Conservation (phyloP, 2,888 invertebrate species). For the Smittia aterrima region DNA sequence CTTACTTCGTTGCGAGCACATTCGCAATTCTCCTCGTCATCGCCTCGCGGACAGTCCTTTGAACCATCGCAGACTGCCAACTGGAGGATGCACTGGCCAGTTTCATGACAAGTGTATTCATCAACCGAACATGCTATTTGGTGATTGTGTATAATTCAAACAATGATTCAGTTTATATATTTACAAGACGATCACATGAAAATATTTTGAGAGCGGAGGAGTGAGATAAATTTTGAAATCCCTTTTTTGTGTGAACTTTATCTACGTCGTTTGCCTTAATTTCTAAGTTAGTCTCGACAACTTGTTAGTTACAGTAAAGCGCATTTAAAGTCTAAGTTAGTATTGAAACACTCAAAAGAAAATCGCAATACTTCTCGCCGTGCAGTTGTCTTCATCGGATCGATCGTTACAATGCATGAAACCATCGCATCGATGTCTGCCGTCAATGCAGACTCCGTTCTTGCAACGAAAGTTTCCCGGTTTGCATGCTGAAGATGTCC, state of each 20-base stretch:
- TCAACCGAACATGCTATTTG: conserved; percentile 47
- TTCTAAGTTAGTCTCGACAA: background rate
- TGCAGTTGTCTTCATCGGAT: conserved; percentile 59
- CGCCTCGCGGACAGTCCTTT: conserved; percentile 70
- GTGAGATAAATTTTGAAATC: conserved; percentile 9
- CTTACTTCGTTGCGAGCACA: conserved; percentile 53
- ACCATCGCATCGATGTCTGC: conserved; percentile 57
- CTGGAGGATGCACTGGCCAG: conserved; percentile 66
- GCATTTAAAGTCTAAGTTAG: conserved; percentile 15
- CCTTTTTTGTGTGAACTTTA: conserved; percentile 35
- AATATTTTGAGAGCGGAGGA: background rate
- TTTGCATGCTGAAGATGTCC: conserved; percentile 53
- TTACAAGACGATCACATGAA: background rate
- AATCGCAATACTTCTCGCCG: conserved; percentile 43
- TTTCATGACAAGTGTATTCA: conserved; percentile 60
- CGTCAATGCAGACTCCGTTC: conserved; percentile 62
- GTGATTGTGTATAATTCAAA: background rate
- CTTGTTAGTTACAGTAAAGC: conserved; percentile 7
- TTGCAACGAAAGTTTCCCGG: conserved; percentile 62
- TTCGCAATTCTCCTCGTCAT: conserved; percentile 68
- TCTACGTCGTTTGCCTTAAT: background rate
- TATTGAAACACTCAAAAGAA: conserved; percentile 15
- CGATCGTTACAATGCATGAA: conserved; percentile 61
- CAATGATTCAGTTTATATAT: background rate
- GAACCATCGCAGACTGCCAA: conserved; percentile 80